A percentile compares a stretch with the other conserved stretches of the same genome.
Evolutionary conservation across 1,140 invertebrate genomes (phyloP).

Genomic region (Drosophila mojavensis): DNA sequence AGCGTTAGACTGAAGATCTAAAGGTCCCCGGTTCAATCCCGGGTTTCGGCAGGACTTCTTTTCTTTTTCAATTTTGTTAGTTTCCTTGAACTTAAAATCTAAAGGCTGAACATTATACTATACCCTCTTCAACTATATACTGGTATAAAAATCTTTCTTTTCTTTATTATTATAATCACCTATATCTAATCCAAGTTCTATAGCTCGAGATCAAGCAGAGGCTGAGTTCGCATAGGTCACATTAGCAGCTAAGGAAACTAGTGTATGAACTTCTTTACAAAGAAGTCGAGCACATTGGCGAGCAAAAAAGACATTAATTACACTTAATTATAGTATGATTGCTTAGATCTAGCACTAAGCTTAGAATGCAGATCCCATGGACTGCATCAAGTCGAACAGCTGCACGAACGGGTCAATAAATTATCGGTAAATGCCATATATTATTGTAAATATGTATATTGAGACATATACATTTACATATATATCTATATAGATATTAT

Average conservation of each 20-base stretch:
- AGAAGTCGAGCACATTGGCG: neutral
- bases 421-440: conserved; percentile 47
- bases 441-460: too few species aligned
- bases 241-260: neutral
- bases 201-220: too few species aligned
- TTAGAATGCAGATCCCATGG: conserved; percentile 11
- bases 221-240: neutral
- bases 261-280: too few species aligned
- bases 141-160: too few species aligned
- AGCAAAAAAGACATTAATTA: conserved; percentile 42
- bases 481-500: neutral
- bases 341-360: conserved; percentile 6
- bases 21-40: conserved; percentile 91
- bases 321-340: conserved; percentile 50
- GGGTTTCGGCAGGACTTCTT: conserved; percentile 87
- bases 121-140: too few species aligned
- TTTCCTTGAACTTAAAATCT: too few species aligned
- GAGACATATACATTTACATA: too few species aligned
- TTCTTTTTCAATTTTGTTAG: too few species aligned
- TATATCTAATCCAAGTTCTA: too few species aligned
- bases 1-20: conserved; percentile 93
- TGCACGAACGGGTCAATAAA: conserved; percentile 45
- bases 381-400: neutral
- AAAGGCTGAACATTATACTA: too few species aligned
- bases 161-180: too few species aligned